phyloP scores from a whole-genome alignment of 2,888 invertebrate genomes.

The Tenthredo notha region DNA sequence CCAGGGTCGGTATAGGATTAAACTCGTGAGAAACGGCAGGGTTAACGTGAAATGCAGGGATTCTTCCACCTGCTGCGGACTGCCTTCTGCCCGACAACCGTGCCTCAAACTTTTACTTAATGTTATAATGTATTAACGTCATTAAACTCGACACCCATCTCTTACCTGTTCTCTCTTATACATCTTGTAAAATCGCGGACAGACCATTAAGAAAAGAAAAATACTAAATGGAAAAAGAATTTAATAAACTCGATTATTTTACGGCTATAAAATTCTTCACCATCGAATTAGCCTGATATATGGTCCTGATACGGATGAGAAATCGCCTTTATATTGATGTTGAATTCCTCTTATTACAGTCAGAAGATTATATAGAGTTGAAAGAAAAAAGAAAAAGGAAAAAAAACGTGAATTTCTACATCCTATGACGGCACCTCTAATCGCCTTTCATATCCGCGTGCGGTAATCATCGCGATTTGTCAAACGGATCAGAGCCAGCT shows the following conservation, averaged over 20 bases:
- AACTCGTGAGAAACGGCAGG: conserved; percentile 47
- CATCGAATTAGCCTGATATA: background rate
- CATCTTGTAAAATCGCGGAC: conserved; percentile 35
- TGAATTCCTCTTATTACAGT: background rate
- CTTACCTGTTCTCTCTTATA: conserved; percentile 54
- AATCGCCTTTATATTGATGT: background rate
- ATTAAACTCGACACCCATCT: conserved; percentile 58
- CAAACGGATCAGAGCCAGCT: background rate
- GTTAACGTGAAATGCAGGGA: conserved; percentile 64
- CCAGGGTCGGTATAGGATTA: conserved; percentile 44
- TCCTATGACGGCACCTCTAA: background rate
- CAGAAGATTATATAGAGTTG: background rate
- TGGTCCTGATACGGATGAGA: background rate
- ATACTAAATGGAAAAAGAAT: background rate
- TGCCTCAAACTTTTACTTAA: conserved; percentile 73
- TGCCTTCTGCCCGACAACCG: conserved; percentile 77
- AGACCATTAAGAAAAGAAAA: background rate
- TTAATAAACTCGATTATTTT: background rate
- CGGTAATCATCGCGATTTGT: background rate
- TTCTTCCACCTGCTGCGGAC: conserved; percentile 75
- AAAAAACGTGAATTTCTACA: background rate
- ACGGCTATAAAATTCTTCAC: background rate
- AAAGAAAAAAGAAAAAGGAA: too few relatives aligned
- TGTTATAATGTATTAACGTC: conserved; percentile 61
- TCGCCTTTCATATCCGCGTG: background rate